Evolutionary conservation across 2,797 vertebrate genomes (phyloP).

Genomic region (Pseudochaenichthys georgianus): DNA sequence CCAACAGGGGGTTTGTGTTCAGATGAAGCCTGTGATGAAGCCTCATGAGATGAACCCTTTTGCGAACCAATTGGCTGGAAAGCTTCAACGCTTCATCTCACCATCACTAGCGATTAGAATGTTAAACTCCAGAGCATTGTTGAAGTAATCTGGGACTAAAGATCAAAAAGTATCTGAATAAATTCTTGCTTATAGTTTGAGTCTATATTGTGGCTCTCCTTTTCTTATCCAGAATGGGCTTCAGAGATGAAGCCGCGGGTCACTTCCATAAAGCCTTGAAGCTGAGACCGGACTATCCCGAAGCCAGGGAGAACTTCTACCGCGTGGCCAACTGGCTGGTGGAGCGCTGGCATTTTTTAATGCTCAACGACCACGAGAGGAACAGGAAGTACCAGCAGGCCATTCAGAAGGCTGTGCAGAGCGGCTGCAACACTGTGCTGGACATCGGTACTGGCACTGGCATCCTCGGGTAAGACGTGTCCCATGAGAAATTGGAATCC

Average conservation of each 20-base stretch:
- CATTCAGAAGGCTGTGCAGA: conserved; percentile 89
- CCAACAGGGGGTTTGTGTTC: no score
- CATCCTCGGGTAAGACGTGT: conserved; percentile 91
- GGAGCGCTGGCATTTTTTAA: conserved; percentile 98
- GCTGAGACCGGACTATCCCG: conserved; percentile 91
- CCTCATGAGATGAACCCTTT: no score
- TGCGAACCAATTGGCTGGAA: no score
- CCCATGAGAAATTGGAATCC: conserved; percentile 35
- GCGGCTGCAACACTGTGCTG: conserved; percentile 91
- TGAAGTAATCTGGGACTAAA: no score
- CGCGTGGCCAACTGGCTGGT: conserved; percentile 98
- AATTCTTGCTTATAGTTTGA: neutral
- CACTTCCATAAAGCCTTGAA: conserved; percentile 98
- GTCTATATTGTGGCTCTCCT: neutral
- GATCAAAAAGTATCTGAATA: neutral
- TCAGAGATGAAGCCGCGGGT: conserved; percentile 95
- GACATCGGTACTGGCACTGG: conserved; percentile 98
- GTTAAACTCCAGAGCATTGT: no score
- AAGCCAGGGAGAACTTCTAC: conserved; percentile 98
- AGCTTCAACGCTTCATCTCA: no score
- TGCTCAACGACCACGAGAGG: conserved; percentile 94
- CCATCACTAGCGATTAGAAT: no score
- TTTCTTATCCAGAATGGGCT: conserved; percentile 90
- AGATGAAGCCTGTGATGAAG: no score
- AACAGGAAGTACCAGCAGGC: conserved; percentile 93